phyloP scores from a whole-genome alignment of 2,113 vertebrate genomes.

The Cardinalis cardinalis region DNA sequence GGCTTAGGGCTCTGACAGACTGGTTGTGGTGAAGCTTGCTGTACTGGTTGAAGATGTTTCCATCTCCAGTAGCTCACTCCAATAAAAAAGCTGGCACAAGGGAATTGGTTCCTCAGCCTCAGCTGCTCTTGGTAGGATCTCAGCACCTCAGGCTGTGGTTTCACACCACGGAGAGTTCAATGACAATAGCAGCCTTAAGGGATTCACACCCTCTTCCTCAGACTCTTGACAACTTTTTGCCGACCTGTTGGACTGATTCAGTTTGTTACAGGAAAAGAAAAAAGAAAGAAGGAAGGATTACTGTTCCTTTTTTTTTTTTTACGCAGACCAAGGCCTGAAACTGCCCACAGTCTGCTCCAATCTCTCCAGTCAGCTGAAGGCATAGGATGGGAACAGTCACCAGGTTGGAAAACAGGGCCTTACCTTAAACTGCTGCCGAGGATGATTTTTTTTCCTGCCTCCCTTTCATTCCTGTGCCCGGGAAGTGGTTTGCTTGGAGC shows the following conservation, averaged over 20 bases:
- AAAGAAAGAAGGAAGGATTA: accelerated
- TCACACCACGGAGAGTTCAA: neutral
- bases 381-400: too few relatives aligned
- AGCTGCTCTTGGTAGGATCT: neutral
- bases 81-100: slow-evolving; percentile 28
- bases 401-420: neutral
- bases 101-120: slow-evolving; percentile 1
- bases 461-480: neutral
- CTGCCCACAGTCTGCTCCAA: neutral
- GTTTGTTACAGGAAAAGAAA: neutral
- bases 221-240: neutral
- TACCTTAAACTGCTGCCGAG: neutral
- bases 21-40: neutral
- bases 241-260: neutral
- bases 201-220: slow-evolving; percentile 46
- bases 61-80: neutral
- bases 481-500: neutral
- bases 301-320: neutral
- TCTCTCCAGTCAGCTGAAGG: neutral
- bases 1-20: neutral
- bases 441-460: neutral
- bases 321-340: neutral
- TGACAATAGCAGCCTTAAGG: slow-evolving; percentile 23
- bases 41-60: slow-evolving; percentile 31
- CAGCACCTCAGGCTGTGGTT: slow-evolving; percentile 51